Conservation (phyloP, 2,888 invertebrate genomes). For the Aphodius sticticus region DNA sequence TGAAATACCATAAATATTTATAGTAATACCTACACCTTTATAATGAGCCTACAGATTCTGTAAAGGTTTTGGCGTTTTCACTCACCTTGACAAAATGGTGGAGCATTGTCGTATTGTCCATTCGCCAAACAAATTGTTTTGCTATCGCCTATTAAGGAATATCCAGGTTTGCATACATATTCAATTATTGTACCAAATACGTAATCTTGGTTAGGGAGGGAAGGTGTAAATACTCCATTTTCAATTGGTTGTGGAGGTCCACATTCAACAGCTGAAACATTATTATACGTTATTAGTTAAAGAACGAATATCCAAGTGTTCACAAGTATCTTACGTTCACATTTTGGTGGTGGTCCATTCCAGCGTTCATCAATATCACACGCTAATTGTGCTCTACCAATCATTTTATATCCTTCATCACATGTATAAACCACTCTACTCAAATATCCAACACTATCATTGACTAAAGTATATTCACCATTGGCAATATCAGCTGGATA, state of each 20-base stretch:
- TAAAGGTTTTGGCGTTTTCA: too few species aligned
- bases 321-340: conserved; percentile 76
- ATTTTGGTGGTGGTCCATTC: conserved; percentile 92
- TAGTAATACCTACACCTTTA: background rate
- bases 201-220: conserved; percentile 63
- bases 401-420: conserved; percentile 84
- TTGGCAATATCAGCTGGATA: conserved; percentile 86
- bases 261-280: conserved; percentile 72
- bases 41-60: background rate
- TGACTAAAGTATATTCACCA: conserved; percentile 82
- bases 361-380: conserved; percentile 93
- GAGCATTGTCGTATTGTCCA: conserved; percentile 80
- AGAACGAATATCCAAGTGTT: conserved; percentile 9
- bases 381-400: conserved; percentile 81
- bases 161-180: conserved; percentile 77
- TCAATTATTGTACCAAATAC: conserved; percentile 77
- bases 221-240: conserved; percentile 67
- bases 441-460: conserved; percentile 86
- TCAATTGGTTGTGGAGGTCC: conserved; percentile 71
- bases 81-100: conserved; percentile 71
- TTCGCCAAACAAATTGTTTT: conserved; percentile 75
- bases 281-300: conserved; percentile 25
- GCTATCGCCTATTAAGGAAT: conserved; percentile 71
- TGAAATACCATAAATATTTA: background rate
- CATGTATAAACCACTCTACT: conserved; percentile 88